Percentiles rank a stretch among this genome's conserved stretches.
These are phyloP conservation scores for Limnodromus scolopaceus DNA, from an alignment of 2,797 vertebrate species.

Conservation along the genomic window DNA sequence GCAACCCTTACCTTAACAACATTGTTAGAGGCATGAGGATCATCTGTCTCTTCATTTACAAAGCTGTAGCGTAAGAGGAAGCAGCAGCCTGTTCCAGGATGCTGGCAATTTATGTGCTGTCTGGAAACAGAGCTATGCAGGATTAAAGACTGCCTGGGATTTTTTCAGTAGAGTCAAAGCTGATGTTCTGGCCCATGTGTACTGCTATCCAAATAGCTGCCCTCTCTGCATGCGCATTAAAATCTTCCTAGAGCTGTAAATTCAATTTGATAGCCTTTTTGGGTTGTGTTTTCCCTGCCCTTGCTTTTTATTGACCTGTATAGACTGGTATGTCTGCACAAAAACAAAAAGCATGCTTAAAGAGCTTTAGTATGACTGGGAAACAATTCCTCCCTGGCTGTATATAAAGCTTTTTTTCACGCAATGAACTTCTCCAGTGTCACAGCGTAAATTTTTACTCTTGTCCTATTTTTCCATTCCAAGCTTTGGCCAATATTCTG, in stretches of 20 bases:
- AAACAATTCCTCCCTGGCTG: background rate
- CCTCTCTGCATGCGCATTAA: background rate
- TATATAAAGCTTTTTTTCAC: background rate
- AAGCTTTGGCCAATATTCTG: background rate
- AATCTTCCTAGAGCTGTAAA: background rate
- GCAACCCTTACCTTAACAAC: background rate
- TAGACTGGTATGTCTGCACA: background rate
- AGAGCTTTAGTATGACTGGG: background rate
- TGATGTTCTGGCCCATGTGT: background rate
- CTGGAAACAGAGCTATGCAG: background rate
- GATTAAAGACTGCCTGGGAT: background rate
- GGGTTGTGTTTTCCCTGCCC: background rate
- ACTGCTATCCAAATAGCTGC: background rate
- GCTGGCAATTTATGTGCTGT: background rate
- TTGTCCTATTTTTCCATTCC: background rate
- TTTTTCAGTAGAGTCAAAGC: background rate
- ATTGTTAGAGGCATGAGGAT: background rate
- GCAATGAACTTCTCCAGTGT: background rate
- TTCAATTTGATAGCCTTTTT: background rate
- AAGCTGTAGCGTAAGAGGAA: background rate
- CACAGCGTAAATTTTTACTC: background rate
- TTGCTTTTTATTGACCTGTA: background rate
- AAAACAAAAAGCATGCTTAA: background rate
- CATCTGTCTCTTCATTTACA: background rate
- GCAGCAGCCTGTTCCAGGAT: background rate